These are phyloP conservation scores for Notolepis coatsorum DNA, from an alignment of 2,797 vertebrate genomes.

Conservation along the genomic window DNA sequence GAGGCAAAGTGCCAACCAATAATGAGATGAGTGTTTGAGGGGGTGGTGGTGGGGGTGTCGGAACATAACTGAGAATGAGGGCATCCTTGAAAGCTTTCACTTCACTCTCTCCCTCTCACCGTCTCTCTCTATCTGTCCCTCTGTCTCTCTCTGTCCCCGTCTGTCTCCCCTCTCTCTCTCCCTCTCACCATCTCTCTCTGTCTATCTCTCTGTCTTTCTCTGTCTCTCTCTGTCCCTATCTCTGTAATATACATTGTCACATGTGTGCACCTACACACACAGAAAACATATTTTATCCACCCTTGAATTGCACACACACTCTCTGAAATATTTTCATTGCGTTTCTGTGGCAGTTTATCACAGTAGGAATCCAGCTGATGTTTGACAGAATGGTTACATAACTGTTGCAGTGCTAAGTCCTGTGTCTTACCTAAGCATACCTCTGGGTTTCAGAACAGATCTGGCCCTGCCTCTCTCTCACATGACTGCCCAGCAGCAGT, in stretches of 20 bases:
- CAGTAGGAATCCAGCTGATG: slow-evolving; percentile 79
- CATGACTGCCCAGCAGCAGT: slow-evolving; percentile 32
- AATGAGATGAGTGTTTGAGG: background rate
- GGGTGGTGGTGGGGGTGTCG: slow-evolving; percentile 46
- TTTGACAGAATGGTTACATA: slow-evolving; percentile 84
- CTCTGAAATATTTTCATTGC: slow-evolving; percentile 49
- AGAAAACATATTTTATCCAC: slow-evolving; percentile 23
- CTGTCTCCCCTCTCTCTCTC: no score
- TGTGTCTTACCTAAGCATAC: slow-evolving; percentile 75
- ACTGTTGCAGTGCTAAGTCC: slow-evolving; percentile 75
- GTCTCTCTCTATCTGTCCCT: no score
- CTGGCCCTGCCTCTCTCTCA: slow-evolving; percentile 35
- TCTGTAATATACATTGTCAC: no score
- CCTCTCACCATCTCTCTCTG: slow-evolving; percentile 53
- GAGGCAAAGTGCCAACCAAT: background rate
- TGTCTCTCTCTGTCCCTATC: slow-evolving; percentile 37
- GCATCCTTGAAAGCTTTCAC: slow-evolving; percentile 4
- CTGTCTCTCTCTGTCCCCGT: no score
- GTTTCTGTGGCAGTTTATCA: slow-evolving; percentile 83
- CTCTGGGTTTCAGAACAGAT: slow-evolving; percentile 59
- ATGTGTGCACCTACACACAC: slow-evolving; percentile 13
- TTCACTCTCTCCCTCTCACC: no score
- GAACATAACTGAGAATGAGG: slow-evolving; percentile 35
- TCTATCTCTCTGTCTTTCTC: slow-evolving; percentile 40
- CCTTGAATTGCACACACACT: slow-evolving; percentile 46